phyloP scores from a whole-genome alignment of 2,113 vertebrate species.

The Microcebus jonahi region DNA sequence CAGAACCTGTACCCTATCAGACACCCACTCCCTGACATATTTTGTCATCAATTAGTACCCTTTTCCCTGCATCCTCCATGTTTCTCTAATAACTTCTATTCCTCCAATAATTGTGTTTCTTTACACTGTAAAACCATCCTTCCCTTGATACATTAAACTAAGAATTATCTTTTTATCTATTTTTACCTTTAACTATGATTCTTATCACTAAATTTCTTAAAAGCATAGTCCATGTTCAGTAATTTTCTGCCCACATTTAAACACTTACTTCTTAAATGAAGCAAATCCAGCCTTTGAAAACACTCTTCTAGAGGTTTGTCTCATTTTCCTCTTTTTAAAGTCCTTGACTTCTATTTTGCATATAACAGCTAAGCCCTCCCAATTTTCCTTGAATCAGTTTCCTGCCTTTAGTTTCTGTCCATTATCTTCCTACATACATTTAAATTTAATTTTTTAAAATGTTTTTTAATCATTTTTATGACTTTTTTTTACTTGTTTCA shows the following conservation, averaged over 20 bases:
- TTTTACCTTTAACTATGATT: neutral
- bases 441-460: slow-evolving; percentile 51
- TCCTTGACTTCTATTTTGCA: neutral
- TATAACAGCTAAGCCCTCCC: neutral
- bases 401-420: slow-evolving; percentile 14
- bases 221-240: neutral
- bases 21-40: neutral
- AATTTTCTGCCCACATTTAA: neutral
- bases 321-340: neutral
- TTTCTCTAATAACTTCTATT: neutral
- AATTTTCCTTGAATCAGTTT: slow-evolving; percentile 11
- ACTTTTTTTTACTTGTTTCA: slow-evolving; percentile 27
- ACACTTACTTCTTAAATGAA: neutral
- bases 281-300: neutral
- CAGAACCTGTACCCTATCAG: neutral
- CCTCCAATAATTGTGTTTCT: neutral
- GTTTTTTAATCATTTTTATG: slow-evolving; percentile 15
- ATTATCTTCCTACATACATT: slow-evolving; percentile 31
- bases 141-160: neutral
- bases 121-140: neutral
- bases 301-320: neutral
- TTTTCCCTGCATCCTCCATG: neutral
- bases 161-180: neutral
- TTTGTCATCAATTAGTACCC: neutral
- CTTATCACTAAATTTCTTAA: neutral